phyloP scores from a whole-genome alignment of 1,140 invertebrate species.

The Magallana ariakensis region DNA sequence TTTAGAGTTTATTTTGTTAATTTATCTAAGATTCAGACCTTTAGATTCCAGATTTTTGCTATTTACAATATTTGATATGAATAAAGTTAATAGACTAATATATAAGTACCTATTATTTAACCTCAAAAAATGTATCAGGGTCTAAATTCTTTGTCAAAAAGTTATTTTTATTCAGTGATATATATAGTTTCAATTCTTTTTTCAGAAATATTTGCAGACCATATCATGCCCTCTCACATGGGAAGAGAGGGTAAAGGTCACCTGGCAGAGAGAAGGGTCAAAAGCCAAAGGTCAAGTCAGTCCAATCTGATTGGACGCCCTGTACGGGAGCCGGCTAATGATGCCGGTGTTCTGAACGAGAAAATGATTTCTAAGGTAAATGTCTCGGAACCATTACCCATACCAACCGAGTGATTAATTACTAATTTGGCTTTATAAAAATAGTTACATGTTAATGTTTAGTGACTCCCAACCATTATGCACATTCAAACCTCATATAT shows the following conservation, averaged over 20 bases:
- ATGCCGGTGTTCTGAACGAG: constrained; percentile 54
- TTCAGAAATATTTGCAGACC: constrained; percentile 44
- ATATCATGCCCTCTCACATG: constrained; percentile 30
- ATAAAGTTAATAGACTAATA: too few relatives aligned
- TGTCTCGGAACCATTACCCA: too few relatives aligned
- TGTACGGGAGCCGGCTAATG: constrained; percentile 49
- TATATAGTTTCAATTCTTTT: not conserved
- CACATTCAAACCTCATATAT: too few relatives aligned
- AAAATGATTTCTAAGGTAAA: constrained; percentile 54
- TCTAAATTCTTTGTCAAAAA: too few relatives aligned
- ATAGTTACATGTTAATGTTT: too few relatives aligned
- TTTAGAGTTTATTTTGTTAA: too few relatives aligned
- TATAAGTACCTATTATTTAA: too few relatives aligned
- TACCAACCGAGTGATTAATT: too few relatives aligned
- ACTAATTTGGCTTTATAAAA: too few relatives aligned
- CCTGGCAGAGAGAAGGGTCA: constrained; percentile 54
- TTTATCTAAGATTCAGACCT: not conserved
- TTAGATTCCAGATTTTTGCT: not conserved
- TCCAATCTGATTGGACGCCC: constrained; percentile 49
- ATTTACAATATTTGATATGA: not conserved
- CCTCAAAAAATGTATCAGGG: too few relatives aligned
- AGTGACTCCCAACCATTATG: too few relatives aligned
- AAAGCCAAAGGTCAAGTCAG: constrained; percentile 42
- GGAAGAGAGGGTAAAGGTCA: constrained; percentile 43
- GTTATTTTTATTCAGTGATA: not conserved